Evolutionary conservation across 2,888 invertebrate species (phyloP).

Genomic region (Antheraea yamamai): DNA sequence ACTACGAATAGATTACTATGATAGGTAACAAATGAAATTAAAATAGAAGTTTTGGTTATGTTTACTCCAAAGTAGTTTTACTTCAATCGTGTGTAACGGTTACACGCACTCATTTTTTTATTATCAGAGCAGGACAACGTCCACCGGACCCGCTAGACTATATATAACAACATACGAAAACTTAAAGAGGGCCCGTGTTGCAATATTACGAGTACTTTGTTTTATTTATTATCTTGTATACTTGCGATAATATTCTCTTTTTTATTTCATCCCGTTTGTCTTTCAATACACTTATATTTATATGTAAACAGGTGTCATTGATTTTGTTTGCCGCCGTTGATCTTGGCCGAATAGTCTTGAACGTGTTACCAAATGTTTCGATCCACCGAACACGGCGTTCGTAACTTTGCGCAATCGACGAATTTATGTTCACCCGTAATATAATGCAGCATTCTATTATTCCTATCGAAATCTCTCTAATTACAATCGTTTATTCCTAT

Average conservation of each 20-base stretch:
- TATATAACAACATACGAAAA: too few species aligned
- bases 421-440: slow-evolving; percentile 54
- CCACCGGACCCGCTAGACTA: too few species aligned
- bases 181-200: background rate
- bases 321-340: slow-evolving; percentile 24
- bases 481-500: background rate
- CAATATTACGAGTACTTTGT: background rate
- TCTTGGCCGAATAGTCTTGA: slow-evolving; percentile 59
- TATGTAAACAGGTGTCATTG: background rate
- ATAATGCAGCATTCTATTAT: background rate
- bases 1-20: too few species aligned
- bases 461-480: background rate
- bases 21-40: too few species aligned
- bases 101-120: too few species aligned
- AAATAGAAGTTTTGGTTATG: too few species aligned
- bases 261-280: background rate
- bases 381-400: slow-evolving; percentile 46
- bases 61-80: too few species aligned
- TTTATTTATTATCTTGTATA: background rate
- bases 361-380: slow-evolving; percentile 42
- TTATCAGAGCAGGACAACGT: too few species aligned
- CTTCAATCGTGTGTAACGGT: too few species aligned
- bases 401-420: slow-evolving; percentile 44
- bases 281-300: background rate
- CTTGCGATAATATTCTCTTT: background rate